Percentiles rank a stretch among this genome's conserved stretches.
Evolutionary conservation across 2,888 invertebrate genomes (phyloP).

Genomic region (Trilocha varians): DNA sequence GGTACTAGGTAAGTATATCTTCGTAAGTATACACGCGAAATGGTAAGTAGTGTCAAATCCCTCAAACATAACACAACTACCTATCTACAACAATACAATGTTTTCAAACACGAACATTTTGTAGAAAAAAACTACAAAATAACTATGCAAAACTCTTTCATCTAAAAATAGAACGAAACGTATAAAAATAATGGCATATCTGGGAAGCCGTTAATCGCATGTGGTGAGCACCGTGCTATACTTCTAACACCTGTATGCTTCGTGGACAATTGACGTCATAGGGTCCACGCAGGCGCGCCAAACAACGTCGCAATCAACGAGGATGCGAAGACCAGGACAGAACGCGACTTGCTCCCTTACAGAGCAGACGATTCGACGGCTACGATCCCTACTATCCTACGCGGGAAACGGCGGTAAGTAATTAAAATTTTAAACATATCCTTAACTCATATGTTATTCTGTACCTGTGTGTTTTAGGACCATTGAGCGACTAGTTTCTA

Average conservation of each 20-base stretch:
- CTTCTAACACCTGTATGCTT: conserved; percentile 59
- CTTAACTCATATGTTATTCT: too few relatives aligned
- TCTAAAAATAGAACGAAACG: neutral
- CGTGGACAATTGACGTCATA: conserved; percentile 71
- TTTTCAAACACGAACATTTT: too few relatives aligned
- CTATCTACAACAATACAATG: too few relatives aligned
- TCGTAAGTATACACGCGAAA: neutral
- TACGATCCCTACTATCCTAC: conserved; percentile 25
- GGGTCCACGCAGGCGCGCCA: conserved; percentile 39
- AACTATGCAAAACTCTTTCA: too few relatives aligned
- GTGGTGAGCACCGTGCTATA: conserved; percentile 28
- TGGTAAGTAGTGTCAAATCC: neutral
- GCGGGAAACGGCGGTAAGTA: conserved; percentile 59
- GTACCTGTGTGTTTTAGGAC: too few relatives aligned
- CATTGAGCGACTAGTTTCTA: too few relatives aligned
- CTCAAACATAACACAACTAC: neutral
- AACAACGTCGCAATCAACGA: conserved; percentile 24
- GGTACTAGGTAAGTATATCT: neutral
- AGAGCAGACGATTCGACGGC: conserved; percentile 33
- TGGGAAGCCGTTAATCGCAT: conserved; percentile 2
- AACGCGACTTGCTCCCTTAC: conserved; percentile 45
- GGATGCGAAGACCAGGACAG: conserved; percentile 18
- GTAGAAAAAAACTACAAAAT: too few relatives aligned
- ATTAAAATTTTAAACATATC: conserved; percentile 8
- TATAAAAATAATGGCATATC: neutral